A percentile compares a stretch with the other conserved stretches of the same genome.
Evolutionary conservation across 2,888 invertebrate species (phyloP).

Genomic region (Sarcophaga subvicina): DNA sequence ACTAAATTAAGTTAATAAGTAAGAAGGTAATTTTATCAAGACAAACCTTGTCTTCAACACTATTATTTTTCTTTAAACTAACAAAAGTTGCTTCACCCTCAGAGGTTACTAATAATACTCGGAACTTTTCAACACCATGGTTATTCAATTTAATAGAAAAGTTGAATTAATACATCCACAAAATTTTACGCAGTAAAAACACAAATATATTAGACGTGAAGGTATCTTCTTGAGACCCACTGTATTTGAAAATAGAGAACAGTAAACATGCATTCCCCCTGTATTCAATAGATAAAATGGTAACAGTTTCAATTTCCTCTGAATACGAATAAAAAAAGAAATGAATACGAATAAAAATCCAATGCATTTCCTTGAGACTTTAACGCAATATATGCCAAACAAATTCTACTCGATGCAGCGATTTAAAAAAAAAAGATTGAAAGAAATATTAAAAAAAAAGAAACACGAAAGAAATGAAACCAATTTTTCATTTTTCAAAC

Average conservation of each 20-base stretch:
- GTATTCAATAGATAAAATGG: constrained; percentile 29
- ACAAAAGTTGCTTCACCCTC: too few species aligned
- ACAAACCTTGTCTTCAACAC: too few species aligned
- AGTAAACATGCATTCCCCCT: background rate
- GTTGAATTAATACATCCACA: too few species aligned
- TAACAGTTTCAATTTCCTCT: constrained; percentile 53
- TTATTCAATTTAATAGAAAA: too few species aligned
- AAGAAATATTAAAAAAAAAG: background rate
- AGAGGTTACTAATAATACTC: too few species aligned
- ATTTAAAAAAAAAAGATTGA: background rate
- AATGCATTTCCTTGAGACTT: constrained; percentile 34
- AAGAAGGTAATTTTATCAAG: too few species aligned
- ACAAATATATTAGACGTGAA: too few species aligned
- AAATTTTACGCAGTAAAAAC: too few species aligned
- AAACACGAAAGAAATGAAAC: background rate
- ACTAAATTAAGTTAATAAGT: too few species aligned
- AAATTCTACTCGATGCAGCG: constrained; percentile 34
- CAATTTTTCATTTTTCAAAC: background rate
- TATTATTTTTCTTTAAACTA: too few species aligned
- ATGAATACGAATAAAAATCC: constrained; percentile 13
- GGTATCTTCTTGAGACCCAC: background rate
- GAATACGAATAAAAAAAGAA: constrained; percentile 1
- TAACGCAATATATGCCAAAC: constrained; percentile 35
- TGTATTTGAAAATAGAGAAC: background rate
- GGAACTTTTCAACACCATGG: too few species aligned